These are phyloP conservation scores for Threskiornis aethiopicus DNA, from an alignment of 2,797 vertebrate genomes.

Conservation along the genomic window DNA sequence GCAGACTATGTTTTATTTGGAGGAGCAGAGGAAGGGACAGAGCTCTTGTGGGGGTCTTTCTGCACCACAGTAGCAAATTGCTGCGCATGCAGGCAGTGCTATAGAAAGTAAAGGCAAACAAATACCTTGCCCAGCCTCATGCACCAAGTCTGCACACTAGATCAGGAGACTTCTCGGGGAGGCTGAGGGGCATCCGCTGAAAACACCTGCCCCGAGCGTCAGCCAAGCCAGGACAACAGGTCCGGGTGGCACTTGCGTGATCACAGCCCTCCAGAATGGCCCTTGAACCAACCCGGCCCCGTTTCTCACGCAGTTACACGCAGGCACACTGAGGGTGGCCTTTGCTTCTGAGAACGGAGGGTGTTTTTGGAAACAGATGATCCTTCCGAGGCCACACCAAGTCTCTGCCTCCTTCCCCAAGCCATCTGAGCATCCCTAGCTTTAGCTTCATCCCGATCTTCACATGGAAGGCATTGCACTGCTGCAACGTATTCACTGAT, in stretches of 20 bases:
- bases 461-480: not conserved
- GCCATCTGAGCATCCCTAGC: not conserved
- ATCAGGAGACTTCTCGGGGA: not conserved
- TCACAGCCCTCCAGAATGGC: too few relatives aligned
- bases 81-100: not conserved
- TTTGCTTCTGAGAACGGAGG: not conserved
- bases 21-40: not conserved
- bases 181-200: not conserved
- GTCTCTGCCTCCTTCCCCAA: not conserved
- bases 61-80: not conserved
- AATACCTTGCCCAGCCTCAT: not conserved
- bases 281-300: too few relatives aligned
- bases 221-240: not conserved
- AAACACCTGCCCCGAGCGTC: not conserved
- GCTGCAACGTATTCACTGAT: not conserved
- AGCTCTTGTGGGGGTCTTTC: not conserved
- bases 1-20: fast-evolving
- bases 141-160: not conserved
- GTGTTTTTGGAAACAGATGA: not conserved
- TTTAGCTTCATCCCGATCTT: not conserved
- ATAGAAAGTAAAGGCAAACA: not conserved
- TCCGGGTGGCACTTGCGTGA: too few relatives aligned
- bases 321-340: not conserved
- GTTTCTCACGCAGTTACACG: not conserved
- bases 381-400: not conserved